A percentile compares a stretch with the other conserved stretches of the same genome.
These are phyloP conservation scores for Platysternon megacephalum DNA, from an alignment of 2,113 vertebrate genomes.

Conservation along the genomic window DNA sequence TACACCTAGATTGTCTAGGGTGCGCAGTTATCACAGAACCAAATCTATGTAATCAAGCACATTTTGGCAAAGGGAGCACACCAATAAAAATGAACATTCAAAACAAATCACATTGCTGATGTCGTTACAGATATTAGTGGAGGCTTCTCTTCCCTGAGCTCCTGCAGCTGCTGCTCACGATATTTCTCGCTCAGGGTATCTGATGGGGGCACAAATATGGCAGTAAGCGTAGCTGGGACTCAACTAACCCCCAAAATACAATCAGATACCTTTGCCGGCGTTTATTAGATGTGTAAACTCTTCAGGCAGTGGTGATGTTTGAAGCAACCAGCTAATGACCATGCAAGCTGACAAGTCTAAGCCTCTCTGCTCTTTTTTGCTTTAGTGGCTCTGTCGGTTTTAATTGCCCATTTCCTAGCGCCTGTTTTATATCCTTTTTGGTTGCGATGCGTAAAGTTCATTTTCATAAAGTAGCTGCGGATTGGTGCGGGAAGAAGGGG, in stretches of 20 bases:
- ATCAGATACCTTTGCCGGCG: not conserved
- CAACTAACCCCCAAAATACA: not conserved
- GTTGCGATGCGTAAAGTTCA: not conserved
- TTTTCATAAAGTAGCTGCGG: not conserved
- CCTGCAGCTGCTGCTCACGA: conserved; percentile 21
- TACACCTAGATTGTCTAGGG: conserved; percentile 78
- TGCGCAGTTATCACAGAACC: conserved; percentile 67
- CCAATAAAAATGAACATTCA: conserved; percentile 77
- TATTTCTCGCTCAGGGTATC: conserved; percentile 37
- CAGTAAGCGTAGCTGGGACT: conserved; percentile 47
- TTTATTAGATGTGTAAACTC: not conserved
- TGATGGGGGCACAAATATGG: conserved; percentile 39
- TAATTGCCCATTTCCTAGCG: conserved; percentile 68
- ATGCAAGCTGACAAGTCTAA: conserved; percentile 44
- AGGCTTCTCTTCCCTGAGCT: conserved; percentile 23
- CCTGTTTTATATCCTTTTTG: conserved; percentile 35
- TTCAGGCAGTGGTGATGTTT: conserved; percentile 1
- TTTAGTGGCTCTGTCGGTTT: conserved; percentile 57
- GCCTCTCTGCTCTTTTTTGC: not conserved
- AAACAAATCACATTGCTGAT: conserved; percentile 70
- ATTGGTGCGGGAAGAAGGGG: not conserved
- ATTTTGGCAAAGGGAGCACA: conserved; percentile 80
- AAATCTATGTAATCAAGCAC: conserved; percentile 74
- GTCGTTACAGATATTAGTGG: conserved; percentile 51
- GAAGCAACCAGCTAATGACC: conserved; percentile 41